A percentile compares a stretch with the other conserved stretches of the same genome.
Evolutionary conservation across 2,113 vertebrate genomes (phyloP).

Genomic region (Pelobates fuscus): DNA sequence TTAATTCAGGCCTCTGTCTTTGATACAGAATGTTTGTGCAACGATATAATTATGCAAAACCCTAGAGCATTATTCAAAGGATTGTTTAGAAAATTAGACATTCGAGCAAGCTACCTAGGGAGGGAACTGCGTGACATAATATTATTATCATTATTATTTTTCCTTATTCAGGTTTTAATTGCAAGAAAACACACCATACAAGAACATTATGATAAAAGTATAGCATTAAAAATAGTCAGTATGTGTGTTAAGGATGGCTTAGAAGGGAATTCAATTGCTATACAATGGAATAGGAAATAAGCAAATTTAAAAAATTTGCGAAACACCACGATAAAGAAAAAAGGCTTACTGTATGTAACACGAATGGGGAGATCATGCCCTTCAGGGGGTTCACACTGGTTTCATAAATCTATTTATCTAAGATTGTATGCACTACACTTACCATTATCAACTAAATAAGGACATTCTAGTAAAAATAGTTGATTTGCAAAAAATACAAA

Average conservation of each 20-base stretch:
- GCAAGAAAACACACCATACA: conserved; percentile 25
- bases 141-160: conserved; percentile 42
- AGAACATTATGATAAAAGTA: conserved; percentile 16
- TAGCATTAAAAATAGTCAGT: not conserved
- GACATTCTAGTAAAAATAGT: too few relatives aligned
- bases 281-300: too few relatives aligned
- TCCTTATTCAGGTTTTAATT: conserved; percentile 42
- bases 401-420: too few relatives aligned
- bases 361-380: too few relatives aligned
- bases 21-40: conserved; percentile 49
- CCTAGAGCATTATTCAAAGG: conserved; percentile 50
- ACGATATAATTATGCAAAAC: conserved; percentile 50
- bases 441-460: too few relatives aligned
- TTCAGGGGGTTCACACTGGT: too few relatives aligned
- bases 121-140: conserved; percentile 44
- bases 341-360: too few relatives aligned
- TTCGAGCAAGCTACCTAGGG: conserved; percentile 49
- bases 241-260: not conserved
- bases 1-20: conserved; percentile 43
- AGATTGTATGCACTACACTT: too few relatives aligned
- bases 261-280: not conserved
- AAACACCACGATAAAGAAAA: too few relatives aligned
- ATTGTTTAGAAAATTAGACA: conserved; percentile 48
- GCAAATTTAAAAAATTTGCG: too few relatives aligned
- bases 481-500: too few relatives aligned